A percentile compares a stretch with the other conserved stretches of the same genome.
Conservation (phyloP, 2,797 vertebrate species). For the Delichon dasypus region DNA sequence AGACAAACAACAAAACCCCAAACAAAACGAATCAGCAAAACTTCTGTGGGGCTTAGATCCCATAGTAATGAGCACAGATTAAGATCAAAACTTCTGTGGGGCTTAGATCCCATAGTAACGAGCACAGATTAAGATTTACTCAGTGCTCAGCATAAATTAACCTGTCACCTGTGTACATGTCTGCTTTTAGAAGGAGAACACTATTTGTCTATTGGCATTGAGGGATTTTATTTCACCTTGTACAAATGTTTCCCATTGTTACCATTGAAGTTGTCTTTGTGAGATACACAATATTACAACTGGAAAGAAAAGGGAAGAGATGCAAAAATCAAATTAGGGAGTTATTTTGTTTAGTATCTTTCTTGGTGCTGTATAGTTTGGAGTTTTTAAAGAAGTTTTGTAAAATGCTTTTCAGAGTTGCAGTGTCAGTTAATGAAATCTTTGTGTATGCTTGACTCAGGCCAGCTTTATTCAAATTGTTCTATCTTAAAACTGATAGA, state of each 20-base stretch:
- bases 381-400: neutral
- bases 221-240: neutral
- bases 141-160: neutral
- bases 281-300: neutral
- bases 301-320: neutral
- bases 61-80: neutral
- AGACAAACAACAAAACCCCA: neutral
- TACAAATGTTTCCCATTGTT: neutral
- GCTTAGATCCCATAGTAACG: neutral
- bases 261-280: neutral
- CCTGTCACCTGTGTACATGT: neutral
- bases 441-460: neutral
- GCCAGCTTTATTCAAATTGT: neutral
- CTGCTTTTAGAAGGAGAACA: neutral
- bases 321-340: neutral
- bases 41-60: neutral
- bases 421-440: neutral
- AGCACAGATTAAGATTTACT: neutral
- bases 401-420: neutral
- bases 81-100: neutral
- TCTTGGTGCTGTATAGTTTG: neutral
- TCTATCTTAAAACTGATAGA: neutral
- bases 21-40: neutral
- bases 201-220: neutral
- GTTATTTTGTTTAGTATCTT: neutral